These are phyloP conservation scores for Arctopsyche grandis DNA, from an alignment of 1,140 invertebrate species.

Conservation along the genomic window DNA sequence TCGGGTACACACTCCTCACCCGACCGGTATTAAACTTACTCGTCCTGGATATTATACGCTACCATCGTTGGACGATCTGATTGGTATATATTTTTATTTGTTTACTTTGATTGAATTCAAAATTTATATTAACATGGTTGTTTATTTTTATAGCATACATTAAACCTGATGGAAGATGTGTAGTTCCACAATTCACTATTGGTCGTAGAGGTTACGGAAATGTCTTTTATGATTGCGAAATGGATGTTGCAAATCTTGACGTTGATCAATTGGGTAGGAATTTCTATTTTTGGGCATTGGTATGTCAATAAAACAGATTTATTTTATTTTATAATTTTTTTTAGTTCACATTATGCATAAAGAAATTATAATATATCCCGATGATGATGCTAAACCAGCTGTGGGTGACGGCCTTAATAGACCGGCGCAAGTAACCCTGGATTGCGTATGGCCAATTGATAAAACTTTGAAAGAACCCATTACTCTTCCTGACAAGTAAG, in stretches of 20 bases:
- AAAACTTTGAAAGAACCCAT: slow-evolving; percentile 85
- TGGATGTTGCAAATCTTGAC: slow-evolving; percentile 90
- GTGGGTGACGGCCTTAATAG: slow-evolving; percentile 90
- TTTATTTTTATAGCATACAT: slow-evolving; percentile 62
- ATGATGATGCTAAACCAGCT: slow-evolving; percentile 77
- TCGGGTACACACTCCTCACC: slow-evolving; percentile 64
- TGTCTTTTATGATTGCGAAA: slow-evolving; percentile 87
- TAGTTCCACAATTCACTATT: slow-evolving; percentile 91
- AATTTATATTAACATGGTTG: slow-evolving; percentile 32
- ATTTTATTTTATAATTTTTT: slow-evolving; percentile 48
- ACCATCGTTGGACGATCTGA: slow-evolving; percentile 81
- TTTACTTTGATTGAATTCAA: slow-evolving; percentile 10
- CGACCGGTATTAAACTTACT: slow-evolving; percentile 71
- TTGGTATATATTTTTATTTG: slow-evolving; percentile 56
- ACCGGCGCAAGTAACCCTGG: slow-evolving; percentile 90
- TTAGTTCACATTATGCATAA: slow-evolving; percentile 79
- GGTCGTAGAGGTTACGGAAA: slow-evolving; percentile 92
- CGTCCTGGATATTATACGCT: slow-evolving; percentile 88
- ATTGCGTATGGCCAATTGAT: slow-evolving; percentile 94
- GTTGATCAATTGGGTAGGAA: slow-evolving; percentile 83
- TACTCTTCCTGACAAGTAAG: slow-evolving; percentile 77
- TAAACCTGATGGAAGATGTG: slow-evolving; percentile 79
- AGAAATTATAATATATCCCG: slow-evolving; percentile 79
- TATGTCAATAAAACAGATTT: background rate
- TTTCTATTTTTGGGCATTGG: background rate